Percentiles rank a stretch among this genome's conserved stretches.
Evolutionary conservation across 2,113 vertebrate genomes (phyloP).

Genomic region (Spea bombifrons): DNA sequence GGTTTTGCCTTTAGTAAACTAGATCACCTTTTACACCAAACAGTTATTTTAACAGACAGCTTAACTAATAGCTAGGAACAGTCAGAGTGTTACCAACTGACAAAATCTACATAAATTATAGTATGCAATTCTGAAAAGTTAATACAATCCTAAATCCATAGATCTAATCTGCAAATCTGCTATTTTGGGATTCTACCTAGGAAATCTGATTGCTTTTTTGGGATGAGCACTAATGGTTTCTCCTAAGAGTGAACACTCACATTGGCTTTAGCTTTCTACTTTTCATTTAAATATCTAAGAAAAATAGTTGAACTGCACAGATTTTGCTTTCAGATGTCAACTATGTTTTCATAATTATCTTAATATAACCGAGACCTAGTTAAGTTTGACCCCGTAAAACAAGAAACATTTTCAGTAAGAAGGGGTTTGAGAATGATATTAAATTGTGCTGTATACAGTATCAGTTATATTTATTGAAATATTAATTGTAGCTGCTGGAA

Average conservation of each 20-base stretch:
- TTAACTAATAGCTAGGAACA: no score
- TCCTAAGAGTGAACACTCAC: background rate
- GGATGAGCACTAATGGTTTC: background rate
- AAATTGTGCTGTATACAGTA: background rate
- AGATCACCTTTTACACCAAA: no score
- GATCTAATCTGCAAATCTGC: no score
- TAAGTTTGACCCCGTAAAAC: background rate
- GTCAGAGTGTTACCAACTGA: no score
- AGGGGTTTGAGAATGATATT: background rate
- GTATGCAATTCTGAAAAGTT: background rate
- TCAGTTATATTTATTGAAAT: background rate
- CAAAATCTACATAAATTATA: no score
- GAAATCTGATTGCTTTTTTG: background rate
- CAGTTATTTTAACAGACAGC: no score
- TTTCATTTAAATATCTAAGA: background rate
- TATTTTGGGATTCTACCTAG: no score
- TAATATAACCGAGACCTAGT: background rate
- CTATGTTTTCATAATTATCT: background rate
- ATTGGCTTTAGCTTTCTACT: background rate
- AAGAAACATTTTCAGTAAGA: background rate
- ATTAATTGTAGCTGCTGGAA: background rate
- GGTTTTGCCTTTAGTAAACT: no score
- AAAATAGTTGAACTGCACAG: background rate
- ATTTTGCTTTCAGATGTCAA: background rate
- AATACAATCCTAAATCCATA: no score